Base-by-base conservation (phyloP, 2,797 vertebrate genomes). In the Enteromius argenteus region DNA sequence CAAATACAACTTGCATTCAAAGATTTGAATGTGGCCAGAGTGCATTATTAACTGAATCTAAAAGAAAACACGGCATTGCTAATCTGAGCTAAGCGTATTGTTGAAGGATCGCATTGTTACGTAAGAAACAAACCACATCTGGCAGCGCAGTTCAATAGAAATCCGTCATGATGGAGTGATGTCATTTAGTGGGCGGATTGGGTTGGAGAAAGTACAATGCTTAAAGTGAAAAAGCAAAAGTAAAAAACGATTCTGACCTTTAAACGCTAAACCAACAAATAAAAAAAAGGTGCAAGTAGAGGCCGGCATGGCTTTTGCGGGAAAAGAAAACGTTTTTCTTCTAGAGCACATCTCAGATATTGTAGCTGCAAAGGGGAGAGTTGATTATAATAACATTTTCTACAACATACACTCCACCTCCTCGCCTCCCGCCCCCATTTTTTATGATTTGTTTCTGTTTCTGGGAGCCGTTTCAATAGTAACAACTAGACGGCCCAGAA, bases 401-500 rank as follows among this genome's bases (percentile, higher is more conserved):
- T 82, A 79, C 44, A 79, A 71, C 11, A 23, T 71, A 21, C 78
- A 46, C 83, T 71, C 64, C 82, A 37, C 80, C 71, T 77, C 19
- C 46, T 56, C 44, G 6, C 30, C 84, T 19, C 39, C 62, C 49
- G 4, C 53, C 81, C 39, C 69, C 69, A 69, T 69, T 82, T 88
- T 87, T 88, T 83, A 88, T 85, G 78, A 85, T 94, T 90, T 91
- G 87, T 90, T 91, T 91, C 91, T 92, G 82, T 87, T 91, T 94
- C 88, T 91, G 90, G 83, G 85, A 92, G 87, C 86, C 58, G 81
- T 91, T 93, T 92, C 88, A 89, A 91, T 90, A 91, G 87, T 87
- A 90, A 88, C 88, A 92, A 89, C 84, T 91, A 93, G 91, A 93
- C 84, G 78, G 87, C 76, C 91, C 87, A 94, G 91, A 92, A 93